Evolutionary conservation across 1,140 invertebrate genomes (phyloP).

Genomic region (Aphelinus atriplicis): DNA sequence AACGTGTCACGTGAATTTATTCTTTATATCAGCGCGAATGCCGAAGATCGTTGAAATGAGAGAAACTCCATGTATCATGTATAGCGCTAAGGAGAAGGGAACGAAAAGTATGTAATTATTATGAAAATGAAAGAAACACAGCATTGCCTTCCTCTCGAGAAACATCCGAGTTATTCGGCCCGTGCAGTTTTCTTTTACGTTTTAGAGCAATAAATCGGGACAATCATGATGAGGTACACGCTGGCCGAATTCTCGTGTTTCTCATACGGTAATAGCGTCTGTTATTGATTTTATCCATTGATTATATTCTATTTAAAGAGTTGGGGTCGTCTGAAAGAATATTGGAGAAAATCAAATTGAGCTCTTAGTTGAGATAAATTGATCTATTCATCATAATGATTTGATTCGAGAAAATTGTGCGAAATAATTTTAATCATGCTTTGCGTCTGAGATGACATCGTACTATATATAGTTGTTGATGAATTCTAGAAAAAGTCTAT

Average conservation of each 20-base stretch:
- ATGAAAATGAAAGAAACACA: conserved; percentile 54
- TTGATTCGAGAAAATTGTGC: too few species aligned
- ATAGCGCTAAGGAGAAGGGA: conserved; percentile 36
- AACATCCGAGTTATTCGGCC: conserved; percentile 48
- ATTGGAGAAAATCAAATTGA: too few species aligned
- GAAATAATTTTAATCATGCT: too few species aligned
- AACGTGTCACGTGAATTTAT: conserved; percentile 33
- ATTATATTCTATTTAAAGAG: neutral
- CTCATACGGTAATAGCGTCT: conserved; percentile 44
- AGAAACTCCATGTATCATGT: conserved; percentile 27
- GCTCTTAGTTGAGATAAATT: too few species aligned
- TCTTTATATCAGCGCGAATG: neutral
- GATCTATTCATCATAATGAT: too few species aligned
- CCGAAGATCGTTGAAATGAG: neutral
- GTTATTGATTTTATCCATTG: conserved; percentile 47
- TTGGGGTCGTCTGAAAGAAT: too few species aligned
- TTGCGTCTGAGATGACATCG: too few species aligned
- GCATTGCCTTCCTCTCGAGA: conserved; percentile 60
- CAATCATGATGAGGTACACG: conserved; percentile 58
- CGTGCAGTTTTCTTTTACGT: conserved; percentile 56
- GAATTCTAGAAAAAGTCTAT: too few species aligned
- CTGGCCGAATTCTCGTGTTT: conserved; percentile 40
- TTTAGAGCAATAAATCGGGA: conserved; percentile 64
- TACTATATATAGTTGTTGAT: too few species aligned
- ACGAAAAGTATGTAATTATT: conserved; percentile 38